Conservation (phyloP, 2,797 vertebrate species). For the Selene dorsalis region DNA sequence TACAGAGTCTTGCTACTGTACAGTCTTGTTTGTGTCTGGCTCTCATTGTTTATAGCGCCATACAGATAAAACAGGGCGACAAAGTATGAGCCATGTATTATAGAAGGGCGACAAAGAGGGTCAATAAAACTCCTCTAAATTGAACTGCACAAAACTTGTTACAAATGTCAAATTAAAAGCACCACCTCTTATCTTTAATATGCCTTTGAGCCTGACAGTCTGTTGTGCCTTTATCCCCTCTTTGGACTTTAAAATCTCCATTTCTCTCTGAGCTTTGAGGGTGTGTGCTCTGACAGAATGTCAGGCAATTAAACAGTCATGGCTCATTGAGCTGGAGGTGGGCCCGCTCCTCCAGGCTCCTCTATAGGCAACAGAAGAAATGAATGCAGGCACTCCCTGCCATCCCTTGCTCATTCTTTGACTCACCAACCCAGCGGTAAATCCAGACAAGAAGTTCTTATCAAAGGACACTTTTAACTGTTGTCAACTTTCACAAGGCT, state of each 20-base stretch:
- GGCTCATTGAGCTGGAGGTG: constrained; percentile 83
- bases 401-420: constrained; percentile 55
- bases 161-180: constrained; percentile 80
- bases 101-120: constrained; percentile 49
- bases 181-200: constrained; percentile 74
- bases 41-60: constrained; percentile 36
- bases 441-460: constrained; percentile 70
- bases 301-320: constrained; percentile 84
- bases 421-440: constrained; percentile 60
- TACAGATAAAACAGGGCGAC: constrained; percentile 49
- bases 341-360: constrained; percentile 71
- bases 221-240: constrained; percentile 77
- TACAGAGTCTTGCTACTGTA: constrained; percentile 33
- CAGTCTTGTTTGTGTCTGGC: constrained; percentile 30
- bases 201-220: constrained; percentile 67
- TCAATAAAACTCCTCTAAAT: constrained; percentile 60
- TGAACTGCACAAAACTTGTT: constrained; percentile 65
- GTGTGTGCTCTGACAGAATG: constrained; percentile 82
- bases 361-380: constrained; percentile 69
- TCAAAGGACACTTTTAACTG: constrained; percentile 76
- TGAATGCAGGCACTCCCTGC: constrained; percentile 52
- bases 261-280: constrained; percentile 74
- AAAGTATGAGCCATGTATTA: constrained; percentile 45
- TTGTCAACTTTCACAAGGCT: constrained; percentile 66
- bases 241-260: constrained; percentile 80